Evolutionary conservation across 2,888 invertebrate species (phyloP), one percentile per base, ranked within the genome.

Genomic region (Mylabris sibirica): DNA sequence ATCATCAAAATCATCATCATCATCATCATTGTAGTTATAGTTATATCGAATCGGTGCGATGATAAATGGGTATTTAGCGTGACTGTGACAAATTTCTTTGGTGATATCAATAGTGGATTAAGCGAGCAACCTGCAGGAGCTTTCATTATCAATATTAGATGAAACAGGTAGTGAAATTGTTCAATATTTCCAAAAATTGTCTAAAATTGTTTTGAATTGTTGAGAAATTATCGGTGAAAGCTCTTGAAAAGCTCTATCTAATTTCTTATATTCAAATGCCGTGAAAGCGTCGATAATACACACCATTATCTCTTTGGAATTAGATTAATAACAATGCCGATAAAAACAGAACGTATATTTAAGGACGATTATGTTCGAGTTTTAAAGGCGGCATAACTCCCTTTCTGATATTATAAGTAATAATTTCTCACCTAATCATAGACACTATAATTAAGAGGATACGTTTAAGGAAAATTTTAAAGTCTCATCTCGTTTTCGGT

Each of bases 381-480:
- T 11, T 38, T 44, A 17, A 44, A 49, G 49, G 49, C 49, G 49
- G 20, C 9, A 49, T 20, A 49, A 49, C 20, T 49, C 49, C 49
- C 20, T 20, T 30, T 49, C 8, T 49, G 49, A 22, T 49, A 49
- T 17, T 49, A 20, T 20, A 49, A 49, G 9, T 22, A 44, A 44
- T 17, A 44, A 49, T 49, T 49, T 49, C 49, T 49, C 20, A 49
- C 20, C 49, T 49, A 49, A 22, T 49, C 49, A 22, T 49, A 49
- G 20, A 49, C 2, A 49, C 20, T 49, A 22, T 49, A 49, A 49
- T 49, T 49, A 49, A 38, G 38, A 44, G n/a, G n/a, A 49, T 20
- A 20, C 9, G 20, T 20, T 49, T 49, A 44, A n/a, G n/a, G n/a
- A n/a, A 44, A 44, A 1, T 44, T 17, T 1, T 5, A 3, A 17